Base-by-base conservation (phyloP, 64 coral and sea anemone species). In the Orbicella faveolata region DNA sequence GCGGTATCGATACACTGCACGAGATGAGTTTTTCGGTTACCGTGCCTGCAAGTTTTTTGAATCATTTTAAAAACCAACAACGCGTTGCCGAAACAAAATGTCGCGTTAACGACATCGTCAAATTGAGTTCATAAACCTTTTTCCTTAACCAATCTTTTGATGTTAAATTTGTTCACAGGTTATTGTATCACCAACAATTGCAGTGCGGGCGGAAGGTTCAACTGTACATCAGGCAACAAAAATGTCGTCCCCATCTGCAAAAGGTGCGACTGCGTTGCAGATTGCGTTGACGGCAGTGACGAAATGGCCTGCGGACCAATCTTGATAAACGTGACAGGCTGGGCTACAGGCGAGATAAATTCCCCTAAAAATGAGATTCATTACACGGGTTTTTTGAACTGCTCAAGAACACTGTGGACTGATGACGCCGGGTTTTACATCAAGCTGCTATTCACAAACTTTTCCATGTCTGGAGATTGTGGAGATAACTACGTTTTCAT, bases 401-500 rank as follows among this genome's bases (percentile, higher is more conserved):
- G 77, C 13, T 25, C 52, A 52, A n/a, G 26, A 59, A 79, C 77
- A 14, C 51, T 79, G 39, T 79, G 77, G 77, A 79, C 77, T 34
- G 77, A 79, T 10, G 52, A 79, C 33, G 34, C 79, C 20, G 79
- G 55, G 4, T 83, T 83, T 83, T 83, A 83, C 57, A 65, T 83
- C 15, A 83, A 83, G 57, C 79, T 83, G 10, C 52, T 66, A 30
- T 83, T 83, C 34, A 83, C 55, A 26, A 36, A 83, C 14, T 83
- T 83, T 65, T 34, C 33, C 33, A 63, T 83, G 26, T 35, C 26
- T 64, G 79, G 52, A 10, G 34, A 64, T 64, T 83, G 79, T 59
- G 15, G 64, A 2, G 34, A 83, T 2, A 83, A 36, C 20, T 83
- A 63, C 33, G 13, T 83, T 63, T 83, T 36, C 79, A 21, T 83